Conservation (phyloP, 2,888 invertebrate genomes). For the Rhingia rostrata region DNA sequence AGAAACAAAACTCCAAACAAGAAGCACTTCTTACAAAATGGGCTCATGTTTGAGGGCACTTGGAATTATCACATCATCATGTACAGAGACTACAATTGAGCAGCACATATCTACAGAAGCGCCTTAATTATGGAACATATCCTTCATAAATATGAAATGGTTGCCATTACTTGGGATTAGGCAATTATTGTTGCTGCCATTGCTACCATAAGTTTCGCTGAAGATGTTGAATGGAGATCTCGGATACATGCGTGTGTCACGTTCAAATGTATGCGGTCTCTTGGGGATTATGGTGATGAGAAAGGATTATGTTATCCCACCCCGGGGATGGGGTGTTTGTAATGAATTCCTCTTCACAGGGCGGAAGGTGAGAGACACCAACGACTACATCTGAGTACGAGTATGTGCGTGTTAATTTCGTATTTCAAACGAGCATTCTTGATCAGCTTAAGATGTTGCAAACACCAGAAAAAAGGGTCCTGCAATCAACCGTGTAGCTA, state of each 20-base stretch:
- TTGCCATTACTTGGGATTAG: constrained; percentile 72
- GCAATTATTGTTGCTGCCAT: constrained; percentile 70
- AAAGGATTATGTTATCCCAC: constrained; percentile 62
- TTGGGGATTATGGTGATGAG: constrained; percentile 71
- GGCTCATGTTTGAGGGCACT: constrained; percentile 40
- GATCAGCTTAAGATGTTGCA: constrained; percentile 65
- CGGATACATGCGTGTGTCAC: constrained; percentile 62
- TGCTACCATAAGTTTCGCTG: constrained; percentile 40
- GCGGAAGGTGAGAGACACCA: background rate
- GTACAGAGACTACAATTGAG: constrained; percentile 48
- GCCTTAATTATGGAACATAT: constrained; percentile 73
- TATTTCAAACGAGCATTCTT: constrained; percentile 49
- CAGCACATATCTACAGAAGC: constrained; percentile 41
- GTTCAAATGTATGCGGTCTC: constrained; percentile 71
- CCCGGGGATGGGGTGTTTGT: constrained; percentile 46
- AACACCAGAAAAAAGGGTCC: constrained; percentile 27
- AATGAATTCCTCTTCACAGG: constrained; percentile 60
- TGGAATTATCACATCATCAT: constrained; percentile 73
- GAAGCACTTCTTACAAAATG: constrained; percentile 33
- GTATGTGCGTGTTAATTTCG: constrained; percentile 61
- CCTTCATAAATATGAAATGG: constrained; percentile 75
- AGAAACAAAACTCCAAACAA: constrained; percentile 54
- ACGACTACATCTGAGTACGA: constrained; percentile 20
- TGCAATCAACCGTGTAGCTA: constrained; percentile 60
- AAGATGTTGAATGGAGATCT: constrained; percentile 50